These are phyloP conservation scores for Tillus elongatus DNA, from an alignment of 2,888 invertebrate genomes.

Conservation along the genomic window DNA sequence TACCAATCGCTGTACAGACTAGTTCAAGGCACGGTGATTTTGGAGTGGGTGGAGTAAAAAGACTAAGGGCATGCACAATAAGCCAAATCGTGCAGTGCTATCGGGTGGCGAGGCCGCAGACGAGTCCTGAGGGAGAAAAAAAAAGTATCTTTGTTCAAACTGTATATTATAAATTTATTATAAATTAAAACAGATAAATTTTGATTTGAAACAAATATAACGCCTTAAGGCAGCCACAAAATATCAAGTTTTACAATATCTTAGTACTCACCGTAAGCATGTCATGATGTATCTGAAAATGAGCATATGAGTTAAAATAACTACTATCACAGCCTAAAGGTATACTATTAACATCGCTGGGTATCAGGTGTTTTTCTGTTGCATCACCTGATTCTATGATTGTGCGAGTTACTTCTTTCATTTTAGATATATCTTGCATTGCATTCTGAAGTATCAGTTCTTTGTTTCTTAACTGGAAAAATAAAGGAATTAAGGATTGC, in stretches of 20 bases:
- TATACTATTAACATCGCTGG: slow-evolving; percentile 41
- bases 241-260: slow-evolving; percentile 1
- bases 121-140: too few relatives aligned
- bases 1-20: too few relatives aligned
- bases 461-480: slow-evolving; percentile 53
- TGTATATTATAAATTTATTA: too few relatives aligned
- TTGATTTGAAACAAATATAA: too few relatives aligned
- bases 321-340: slow-evolving; percentile 60
- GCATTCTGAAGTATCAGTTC: slow-evolving; percentile 51
- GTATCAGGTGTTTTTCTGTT: slow-evolving; percentile 21
- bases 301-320: slow-evolving; percentile 78
- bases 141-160: too few relatives aligned
- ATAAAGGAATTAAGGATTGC: slow-evolving; percentile 34
- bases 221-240: too few relatives aligned
- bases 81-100: too few relatives aligned
- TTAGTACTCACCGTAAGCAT: slow-evolving; percentile 69
- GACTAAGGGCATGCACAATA: too few relatives aligned
- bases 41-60: too few relatives aligned
- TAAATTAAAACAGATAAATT: too few relatives aligned
- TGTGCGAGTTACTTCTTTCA: slow-evolving; percentile 51
- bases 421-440: slow-evolving; percentile 50
- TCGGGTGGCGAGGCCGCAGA: too few relatives aligned
- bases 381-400: slow-evolving; percentile 42
- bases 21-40: too few relatives aligned
- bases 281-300: slow-evolving; percentile 87